A percentile compares a stretch with the other conserved stretches of the same genome.
phyloP scores from a whole-genome alignment of 2,113 vertebrate genomes.

The Thamnaconus septentrionalis region DNA sequence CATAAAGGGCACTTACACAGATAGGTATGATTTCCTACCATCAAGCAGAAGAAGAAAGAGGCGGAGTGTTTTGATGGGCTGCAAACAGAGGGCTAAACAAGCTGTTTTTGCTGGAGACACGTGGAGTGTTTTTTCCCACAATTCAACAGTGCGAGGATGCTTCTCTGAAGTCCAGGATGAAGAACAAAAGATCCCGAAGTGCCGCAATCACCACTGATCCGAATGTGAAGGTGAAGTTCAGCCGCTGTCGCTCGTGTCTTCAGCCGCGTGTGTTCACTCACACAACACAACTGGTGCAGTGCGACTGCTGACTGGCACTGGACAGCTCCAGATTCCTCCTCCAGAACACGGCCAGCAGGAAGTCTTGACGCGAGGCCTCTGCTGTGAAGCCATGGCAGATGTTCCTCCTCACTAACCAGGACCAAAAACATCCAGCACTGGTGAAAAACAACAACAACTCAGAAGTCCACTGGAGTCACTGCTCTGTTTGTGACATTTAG shows the following conservation, averaged over 20 bases:
- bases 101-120: no score
- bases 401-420: conserved; percentile 63
- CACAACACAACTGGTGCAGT: conserved; percentile 10
- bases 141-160: no score
- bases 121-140: no score
- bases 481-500: conserved; percentile 23
- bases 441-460: conserved; percentile 37
- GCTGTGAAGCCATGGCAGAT: conserved; percentile 77
- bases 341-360: conserved; percentile 66
- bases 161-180: no score
- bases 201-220: no score
- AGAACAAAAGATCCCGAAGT: no score
- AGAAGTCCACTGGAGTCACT: conserved; percentile 35
- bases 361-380: conserved; percentile 69
- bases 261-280: conserved; percentile 12
- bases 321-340: conserved; percentile 64
- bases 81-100: no score
- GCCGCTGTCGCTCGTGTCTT: background rate
- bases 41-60: no score
- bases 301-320: conserved; percentile 40
- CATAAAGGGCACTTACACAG: no score
- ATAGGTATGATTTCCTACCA: no score
- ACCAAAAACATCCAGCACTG: conserved; percentile 16
- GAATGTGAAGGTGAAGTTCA: no score
- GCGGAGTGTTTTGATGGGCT: no score